A percentile compares a stretch with the other conserved stretches of the same genome.
These are phyloP conservation scores for Sciaenops ocellatus DNA, from an alignment of 2,797 vertebrate species.

Conservation along the genomic window DNA sequence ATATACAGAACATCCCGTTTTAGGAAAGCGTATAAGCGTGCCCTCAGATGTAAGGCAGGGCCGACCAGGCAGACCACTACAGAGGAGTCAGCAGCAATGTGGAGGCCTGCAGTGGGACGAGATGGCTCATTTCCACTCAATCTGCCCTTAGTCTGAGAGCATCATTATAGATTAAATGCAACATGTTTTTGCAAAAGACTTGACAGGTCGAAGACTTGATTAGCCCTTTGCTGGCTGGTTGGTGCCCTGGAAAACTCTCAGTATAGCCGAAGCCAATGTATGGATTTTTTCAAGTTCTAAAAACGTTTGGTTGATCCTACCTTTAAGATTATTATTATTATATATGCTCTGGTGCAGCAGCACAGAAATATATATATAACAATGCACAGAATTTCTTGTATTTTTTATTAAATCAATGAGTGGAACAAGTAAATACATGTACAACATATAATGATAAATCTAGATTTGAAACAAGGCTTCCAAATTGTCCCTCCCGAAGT, in stretches of 20 bases:
- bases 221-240: background rate
- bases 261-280: background rate
- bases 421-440: background rate
- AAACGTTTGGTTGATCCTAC: background rate
- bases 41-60: conserved; percentile 41
- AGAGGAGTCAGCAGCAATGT: conserved; percentile 33
- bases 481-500: background rate
- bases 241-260: background rate
- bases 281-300: background rate
- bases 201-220: background rate
- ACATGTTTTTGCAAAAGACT: background rate
- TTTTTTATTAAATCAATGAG: background rate
- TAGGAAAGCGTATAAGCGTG: conserved; percentile 39
- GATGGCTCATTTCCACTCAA: conserved; percentile 8
- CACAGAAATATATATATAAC: background rate
- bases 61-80: conserved; percentile 56
- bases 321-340: background rate
- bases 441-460: background rate
- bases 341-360: background rate
- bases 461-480: background rate
- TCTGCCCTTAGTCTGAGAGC: conserved; percentile 10
- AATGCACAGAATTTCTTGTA: background rate
- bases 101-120: background rate
- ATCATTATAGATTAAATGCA: background rate
- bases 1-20: conserved; percentile 63